phyloP scores from a whole-genome alignment of 2,888 invertebrate species.

The Stenotaenia linearis region DNA sequence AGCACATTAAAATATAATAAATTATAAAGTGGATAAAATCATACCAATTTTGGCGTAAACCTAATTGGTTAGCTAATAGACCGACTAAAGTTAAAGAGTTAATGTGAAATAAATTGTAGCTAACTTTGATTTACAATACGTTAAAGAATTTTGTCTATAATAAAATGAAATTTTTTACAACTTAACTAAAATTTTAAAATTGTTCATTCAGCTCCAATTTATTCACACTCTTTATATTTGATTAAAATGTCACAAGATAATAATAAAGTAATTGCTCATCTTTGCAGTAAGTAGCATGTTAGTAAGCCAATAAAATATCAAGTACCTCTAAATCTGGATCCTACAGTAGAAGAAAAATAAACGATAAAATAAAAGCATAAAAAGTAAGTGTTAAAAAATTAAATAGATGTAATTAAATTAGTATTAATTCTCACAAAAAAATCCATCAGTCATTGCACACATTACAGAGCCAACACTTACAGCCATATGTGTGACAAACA shows the following conservation, averaged over 20 bases:
- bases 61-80: not conserved
- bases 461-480: not conserved
- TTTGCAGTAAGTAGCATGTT: not conserved
- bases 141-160: too few species aligned
- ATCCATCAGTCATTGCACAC: not conserved
- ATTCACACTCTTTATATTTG: not conserved
- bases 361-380: constrained; percentile 9
- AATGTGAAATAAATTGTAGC: constrained; percentile 4
- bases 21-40: too few species aligned
- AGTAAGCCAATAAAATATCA: constrained; percentile 27
- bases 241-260: constrained; percentile 8
- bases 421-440: not conserved
- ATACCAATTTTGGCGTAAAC: not conserved
- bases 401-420: not conserved
- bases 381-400: not conserved
- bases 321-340: constrained; percentile 34
- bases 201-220: not conserved
- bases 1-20: not conserved
- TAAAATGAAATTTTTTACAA: too few species aligned
- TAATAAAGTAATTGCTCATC: constrained; percentile 24
- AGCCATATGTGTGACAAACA: not conserved
- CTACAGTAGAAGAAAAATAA: constrained; percentile 29
- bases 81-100: not conserved
- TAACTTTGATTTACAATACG: not conserved
- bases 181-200: not conserved